Conservation (phyloP, 1,140 invertebrate species). For the Brachionus calyciflorus region DNA sequence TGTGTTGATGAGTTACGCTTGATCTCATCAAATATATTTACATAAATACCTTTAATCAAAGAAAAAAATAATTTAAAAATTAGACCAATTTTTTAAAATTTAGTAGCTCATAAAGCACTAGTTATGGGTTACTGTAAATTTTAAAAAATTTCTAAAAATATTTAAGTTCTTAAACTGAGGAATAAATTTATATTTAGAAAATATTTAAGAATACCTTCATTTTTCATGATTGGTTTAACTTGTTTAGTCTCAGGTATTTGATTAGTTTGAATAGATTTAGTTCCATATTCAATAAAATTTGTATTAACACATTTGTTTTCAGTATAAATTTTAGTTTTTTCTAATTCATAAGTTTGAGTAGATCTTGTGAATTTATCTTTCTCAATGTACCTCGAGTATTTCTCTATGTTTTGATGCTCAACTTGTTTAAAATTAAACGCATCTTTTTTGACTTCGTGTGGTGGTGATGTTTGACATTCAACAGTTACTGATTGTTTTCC, state of each 20-base stretch:
- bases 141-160: too few relatives aligned
- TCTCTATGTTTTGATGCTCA: neutral
- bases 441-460: neutral
- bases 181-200: too few relatives aligned
- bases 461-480: conserved; percentile 39
- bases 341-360: neutral
- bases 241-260: neutral
- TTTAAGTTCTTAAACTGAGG: too few relatives aligned
- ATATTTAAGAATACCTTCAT: too few relatives aligned
- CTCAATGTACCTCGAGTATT: neutral
- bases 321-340: neutral
- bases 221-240: neutral
- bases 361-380: neutral
- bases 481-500: conserved; percentile 37
- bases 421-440: neutral
- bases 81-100: too few relatives aligned
- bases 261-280: neutral
- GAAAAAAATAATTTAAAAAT: too few relatives aligned
- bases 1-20: neutral
- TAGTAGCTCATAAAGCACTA: too few relatives aligned
- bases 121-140: too few relatives aligned
- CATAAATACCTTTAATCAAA: too few relatives aligned
- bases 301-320: neutral
- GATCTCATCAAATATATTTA: neutral
- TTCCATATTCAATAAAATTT: neutral